A percentile compares a stretch with the other conserved stretches of the same genome.
phyloP scores from a whole-genome alignment of 2,113 vertebrate species.

The Macrotis lagotis region DNA sequence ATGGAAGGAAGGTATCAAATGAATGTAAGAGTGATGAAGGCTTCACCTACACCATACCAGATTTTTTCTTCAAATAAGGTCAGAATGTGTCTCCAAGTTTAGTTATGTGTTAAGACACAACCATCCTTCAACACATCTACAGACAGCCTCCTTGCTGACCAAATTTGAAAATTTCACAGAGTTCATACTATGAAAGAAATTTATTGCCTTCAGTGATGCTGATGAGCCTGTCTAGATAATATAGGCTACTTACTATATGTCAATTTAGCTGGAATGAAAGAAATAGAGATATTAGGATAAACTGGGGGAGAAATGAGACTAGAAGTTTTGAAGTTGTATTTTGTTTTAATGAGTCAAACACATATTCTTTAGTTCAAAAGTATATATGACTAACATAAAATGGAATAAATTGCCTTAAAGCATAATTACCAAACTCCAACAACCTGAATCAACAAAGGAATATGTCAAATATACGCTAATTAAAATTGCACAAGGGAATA shows the following conservation, averaged over 20 bases:
- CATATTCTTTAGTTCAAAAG: no score
- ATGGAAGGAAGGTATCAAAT: neutral
- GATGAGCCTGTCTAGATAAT: neutral
- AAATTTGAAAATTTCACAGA: neutral
- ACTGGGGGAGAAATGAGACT: neutral
- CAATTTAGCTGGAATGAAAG: neutral
- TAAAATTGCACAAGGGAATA: neutral
- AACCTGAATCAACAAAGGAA: neutral
- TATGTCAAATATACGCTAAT: neutral
- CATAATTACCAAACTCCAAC: neutral
- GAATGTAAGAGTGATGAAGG: neutral
- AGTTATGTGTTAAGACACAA: neutral
- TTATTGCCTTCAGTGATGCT: neutral
- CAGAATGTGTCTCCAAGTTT: neutral
- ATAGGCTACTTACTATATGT: neutral
- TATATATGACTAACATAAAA: no score
- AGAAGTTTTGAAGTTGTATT: neutral
- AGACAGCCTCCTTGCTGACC: no score
- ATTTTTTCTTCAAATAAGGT: neutral
- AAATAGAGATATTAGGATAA: neutral
- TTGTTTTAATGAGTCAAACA: neutral
- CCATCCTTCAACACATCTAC: no score
- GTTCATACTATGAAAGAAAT: neutral
- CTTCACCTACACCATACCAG: neutral
- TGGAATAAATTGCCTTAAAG: neutral